Evolutionary conservation across 92 coral and sea anemone species (phyloP).

Genomic region (Parazoanthus swiftii): DNA sequence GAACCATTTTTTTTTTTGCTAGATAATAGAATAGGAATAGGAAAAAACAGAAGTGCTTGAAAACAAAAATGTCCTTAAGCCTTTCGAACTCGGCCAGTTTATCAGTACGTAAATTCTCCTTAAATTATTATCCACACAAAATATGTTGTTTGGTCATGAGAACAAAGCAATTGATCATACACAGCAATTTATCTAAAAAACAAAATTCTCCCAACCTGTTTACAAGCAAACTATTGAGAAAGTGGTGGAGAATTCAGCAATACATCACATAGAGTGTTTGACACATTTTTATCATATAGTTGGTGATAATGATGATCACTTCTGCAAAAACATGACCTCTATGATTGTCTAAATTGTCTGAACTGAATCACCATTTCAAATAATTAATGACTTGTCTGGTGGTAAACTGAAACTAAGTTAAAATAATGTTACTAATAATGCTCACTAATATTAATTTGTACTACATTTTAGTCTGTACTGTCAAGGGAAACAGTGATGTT

Average conservation of each 20-base stretch:
- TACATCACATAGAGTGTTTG: not conserved
- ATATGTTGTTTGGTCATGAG: too few species aligned
- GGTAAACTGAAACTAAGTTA: not conserved
- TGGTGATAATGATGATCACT: conserved; percentile 25
- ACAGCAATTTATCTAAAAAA: too few species aligned
- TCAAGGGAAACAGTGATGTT: too few species aligned
- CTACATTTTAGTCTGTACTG: not conserved
- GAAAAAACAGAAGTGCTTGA: not conserved
- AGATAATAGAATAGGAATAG: not conserved
- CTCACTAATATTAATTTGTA: not conserved
- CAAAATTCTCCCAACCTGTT: too few species aligned
- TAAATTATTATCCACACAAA: too few species aligned
- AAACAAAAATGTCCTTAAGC: not conserved
- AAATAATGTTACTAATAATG: not conserved
- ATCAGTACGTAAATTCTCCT: too few species aligned
- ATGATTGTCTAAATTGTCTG: conserved; percentile 29
- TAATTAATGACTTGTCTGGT: not conserved
- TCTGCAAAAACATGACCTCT: conserved; percentile 19
- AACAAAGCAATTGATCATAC: too few species aligned
- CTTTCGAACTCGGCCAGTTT: too few species aligned
- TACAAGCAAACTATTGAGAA: too few species aligned
- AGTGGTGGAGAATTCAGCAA: too few species aligned
- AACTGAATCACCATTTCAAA: conserved; percentile 25
- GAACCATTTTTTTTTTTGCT: not conserved
- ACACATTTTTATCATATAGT: not conserved